phyloP scores from a whole-genome alignment of 2,113 vertebrate genomes.

The Nanorana parkeri region DNA sequence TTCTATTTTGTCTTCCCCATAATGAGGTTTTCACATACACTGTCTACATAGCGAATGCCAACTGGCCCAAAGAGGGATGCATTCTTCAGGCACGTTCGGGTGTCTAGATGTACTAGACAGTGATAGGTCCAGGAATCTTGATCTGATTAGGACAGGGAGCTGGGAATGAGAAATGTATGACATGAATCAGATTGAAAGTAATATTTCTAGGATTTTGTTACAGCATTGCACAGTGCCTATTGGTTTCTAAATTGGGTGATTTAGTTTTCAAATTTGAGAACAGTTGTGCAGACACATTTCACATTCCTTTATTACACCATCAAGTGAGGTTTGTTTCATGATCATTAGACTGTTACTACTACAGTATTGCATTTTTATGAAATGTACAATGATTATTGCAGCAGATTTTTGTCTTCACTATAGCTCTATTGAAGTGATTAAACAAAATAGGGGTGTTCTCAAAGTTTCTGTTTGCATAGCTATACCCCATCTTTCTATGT shows the following conservation, averaged over 20 bases:
- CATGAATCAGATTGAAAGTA: conserved; percentile 15
- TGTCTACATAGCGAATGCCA: conserved; percentile 54
- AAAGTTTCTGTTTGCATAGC: no score
- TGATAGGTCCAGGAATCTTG: conserved; percentile 21
- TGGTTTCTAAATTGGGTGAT: background rate
- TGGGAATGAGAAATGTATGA: conserved; percentile 23
- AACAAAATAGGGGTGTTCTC: no score
- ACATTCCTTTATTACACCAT: no score
- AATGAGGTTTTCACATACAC: conserved; percentile 62
- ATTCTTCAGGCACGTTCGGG: conserved; percentile 54
- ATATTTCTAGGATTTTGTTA: conserved; percentile 44
- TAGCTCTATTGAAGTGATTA: no score
- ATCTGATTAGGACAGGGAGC: conserved; percentile 26
- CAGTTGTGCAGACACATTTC: background rate
- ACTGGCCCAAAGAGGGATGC: conserved; percentile 61
- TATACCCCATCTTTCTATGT: no score
- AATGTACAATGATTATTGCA: no score
- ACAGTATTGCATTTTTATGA: no score
- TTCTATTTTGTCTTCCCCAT: conserved; percentile 63
- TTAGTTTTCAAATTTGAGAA: background rate
- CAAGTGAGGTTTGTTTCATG: no score
- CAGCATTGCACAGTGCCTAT: background rate
- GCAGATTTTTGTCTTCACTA: no score
- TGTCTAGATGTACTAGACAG: background rate
- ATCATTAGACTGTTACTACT: no score